Percentiles rank a stretch among this genome's conserved stretches.
These are phyloP conservation scores for Siphlonurus alternatus DNA, from an alignment of 2,888 invertebrate genomes.

Conservation along the genomic window DNA sequence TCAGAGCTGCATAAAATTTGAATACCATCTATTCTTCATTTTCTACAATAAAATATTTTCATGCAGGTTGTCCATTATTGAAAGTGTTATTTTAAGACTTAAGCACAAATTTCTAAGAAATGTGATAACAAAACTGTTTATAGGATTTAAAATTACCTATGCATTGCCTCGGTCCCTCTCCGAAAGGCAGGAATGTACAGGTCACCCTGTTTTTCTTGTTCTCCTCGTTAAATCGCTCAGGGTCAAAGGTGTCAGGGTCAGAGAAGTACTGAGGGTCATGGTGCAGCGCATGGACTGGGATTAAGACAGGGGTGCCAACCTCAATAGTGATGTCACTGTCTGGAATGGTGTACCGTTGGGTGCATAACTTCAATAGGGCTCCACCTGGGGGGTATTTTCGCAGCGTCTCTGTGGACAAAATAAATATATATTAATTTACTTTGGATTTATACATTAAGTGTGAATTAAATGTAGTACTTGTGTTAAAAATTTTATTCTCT, in stretches of 20 bases:
- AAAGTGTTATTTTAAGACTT: too few species aligned
- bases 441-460: too few species aligned
- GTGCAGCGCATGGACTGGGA: conserved; percentile 7
- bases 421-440: too few species aligned
- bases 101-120: too few species aligned
- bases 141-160: too few species aligned
- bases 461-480: too few species aligned
- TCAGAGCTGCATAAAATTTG: too few species aligned
- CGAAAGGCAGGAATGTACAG: conserved; percentile 3
- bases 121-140: too few species aligned
- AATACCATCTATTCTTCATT: too few species aligned
- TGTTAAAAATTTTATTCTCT: too few species aligned
- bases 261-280: conserved; percentile 8
- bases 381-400: conserved; percentile 7
- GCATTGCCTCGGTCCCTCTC: conserved; percentile 8
- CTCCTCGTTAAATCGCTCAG: conserved; percentile 6
- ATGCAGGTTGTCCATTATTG: too few species aligned
- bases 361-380: conserved; percentile 6
- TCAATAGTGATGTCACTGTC: conserved; percentile 3
- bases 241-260: conserved; percentile 8
- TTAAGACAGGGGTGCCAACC: conserved; percentile 3
- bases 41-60: too few species aligned
- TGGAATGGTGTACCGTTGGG: conserved; percentile 2
- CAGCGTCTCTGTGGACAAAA: conserved; percentile 10
- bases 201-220: neutral